Evolutionary conservation across 2,113 vertebrate genomes (phyloP), one percentile per base, ranked within the genome.

Genomic region (Meles meles): DNA sequence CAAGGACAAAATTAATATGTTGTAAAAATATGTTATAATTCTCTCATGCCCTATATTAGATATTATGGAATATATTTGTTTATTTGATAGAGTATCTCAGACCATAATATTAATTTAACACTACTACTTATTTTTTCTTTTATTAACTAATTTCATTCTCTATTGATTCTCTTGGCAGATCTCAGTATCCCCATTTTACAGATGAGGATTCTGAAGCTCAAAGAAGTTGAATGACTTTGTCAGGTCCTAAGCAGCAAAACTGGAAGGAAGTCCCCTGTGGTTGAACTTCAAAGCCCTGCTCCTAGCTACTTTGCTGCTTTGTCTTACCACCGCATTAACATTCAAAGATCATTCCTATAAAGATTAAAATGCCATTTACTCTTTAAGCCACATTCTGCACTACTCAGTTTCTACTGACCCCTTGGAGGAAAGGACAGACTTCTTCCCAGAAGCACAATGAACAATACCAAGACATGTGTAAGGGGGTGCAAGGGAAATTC

Each of bases 401-500:
- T 79, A 96, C 37, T 94, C 65, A n/a, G 63, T 77, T 97, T 88
- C 76, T n/a, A 21, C 67, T 84, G 76, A 93, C 52, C 88, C n/a
- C 0, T 65, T 49, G 6, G 63, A 90, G 57, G 27, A 85, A 93
- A 82, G 39, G n/a, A 80, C 42, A 88, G 69, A 79, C 34, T 42
- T 96, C 79, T 86, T 61, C 57, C 67, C 79, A 92, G 55, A 91
- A 97, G 21, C 57, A 95, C 55, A 83, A 52, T 34, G 79, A 96
- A 94, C 37, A 92, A 12, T 72, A 84, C 79, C 31, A 96, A 47
- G 79, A 47, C 49, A 77, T n/a, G 20, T 71, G 67, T 65, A 77
- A 97, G n/a, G n/a, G 63, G 59, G 89, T 85, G 15, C 65, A 65
- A 95, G 69, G 42, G 49, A 96, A 96, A 94, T 94, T 87, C 71